Evolutionary conservation across 2,797 vertebrate species (phyloP), one percentile per base, ranked within the genome.

Genomic region (Cryptoblepharus egeriae): DNA sequence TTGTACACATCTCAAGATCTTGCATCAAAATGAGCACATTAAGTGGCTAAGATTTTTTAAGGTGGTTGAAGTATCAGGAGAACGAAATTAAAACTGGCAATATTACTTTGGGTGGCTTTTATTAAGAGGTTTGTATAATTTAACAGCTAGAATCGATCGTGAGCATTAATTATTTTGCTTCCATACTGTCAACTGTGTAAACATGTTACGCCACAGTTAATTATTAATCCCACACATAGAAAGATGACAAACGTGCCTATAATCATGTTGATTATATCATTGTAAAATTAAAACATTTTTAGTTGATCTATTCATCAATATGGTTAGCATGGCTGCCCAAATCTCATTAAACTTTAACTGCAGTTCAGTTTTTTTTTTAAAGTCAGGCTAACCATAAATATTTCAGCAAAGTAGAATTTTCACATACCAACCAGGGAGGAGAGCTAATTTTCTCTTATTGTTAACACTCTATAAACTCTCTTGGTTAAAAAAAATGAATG

Each of bases 281-380:
- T 77, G 65, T 37, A 74, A 89, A 91, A 87, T 67, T 73, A 79
- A 75, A 88, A 79, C 71, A 85, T 85, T 77, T 65, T 61, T 65
- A 58, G 28, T 81, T 84, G 58, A 60, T 82, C 22, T 61, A 92
- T 78, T 89, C 91, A 93, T 92, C 80, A 92, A 87, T 89, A 87
- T 1, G 4, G 71, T 84, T 92, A 86, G 78, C 77, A 81, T 2
- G 1, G 80, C 63, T 89, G 76, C 86, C 90, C 67, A 89, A 93
- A 90, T 57, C 67, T 87, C 74, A 94, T 91, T 91, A 92, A 92
- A 90, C 80, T 93, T 93, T 89, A 79, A 90, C 91, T 91, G 78
- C 45, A 90, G 81, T 91, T 92, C 45, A 82, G 69, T 79, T 58
- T n/a, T n/a, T n/a, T n/a, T n/a, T n/a, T n/a, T n/a, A n/a, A 81